Percentiles rank a stretch among this genome's conserved stretches.
These are phyloP conservation scores for Zeugodacus cucurbitae DNA, from an alignment of 1,140 invertebrate genomes.

Conservation along the genomic window DNA sequence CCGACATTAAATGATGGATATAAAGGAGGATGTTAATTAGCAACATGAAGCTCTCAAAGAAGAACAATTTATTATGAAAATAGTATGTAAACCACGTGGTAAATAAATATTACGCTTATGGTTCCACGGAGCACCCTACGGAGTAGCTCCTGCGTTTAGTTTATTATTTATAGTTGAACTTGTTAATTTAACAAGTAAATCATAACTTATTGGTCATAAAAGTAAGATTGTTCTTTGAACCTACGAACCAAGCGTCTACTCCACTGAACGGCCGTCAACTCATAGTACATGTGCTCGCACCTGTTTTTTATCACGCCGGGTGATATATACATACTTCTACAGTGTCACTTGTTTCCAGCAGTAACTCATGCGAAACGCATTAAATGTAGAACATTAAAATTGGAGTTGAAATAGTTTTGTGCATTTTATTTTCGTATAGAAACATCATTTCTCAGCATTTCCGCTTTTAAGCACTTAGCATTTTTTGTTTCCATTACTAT, in stretches of 20 bases:
- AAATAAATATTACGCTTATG: too few relatives aligned
- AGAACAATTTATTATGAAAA: too few relatives aligned
- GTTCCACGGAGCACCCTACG: too few relatives aligned
- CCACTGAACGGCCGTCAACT: constrained; percentile 28
- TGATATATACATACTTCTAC: background rate
- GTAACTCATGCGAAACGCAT: background rate
- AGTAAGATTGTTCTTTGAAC: background rate
- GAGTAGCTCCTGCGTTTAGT: too few relatives aligned
- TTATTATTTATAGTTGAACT: too few relatives aligned
- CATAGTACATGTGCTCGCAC: background rate
- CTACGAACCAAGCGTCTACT: background rate
- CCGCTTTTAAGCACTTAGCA: background rate
- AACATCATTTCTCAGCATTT: background rate
- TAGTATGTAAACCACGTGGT: too few relatives aligned
- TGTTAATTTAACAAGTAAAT: too few relatives aligned
- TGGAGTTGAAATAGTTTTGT: background rate
- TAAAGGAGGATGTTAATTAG: too few relatives aligned
- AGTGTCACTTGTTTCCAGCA: background rate
- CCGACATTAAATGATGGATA: too few relatives aligned
- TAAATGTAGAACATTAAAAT: background rate
- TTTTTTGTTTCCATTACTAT: background rate
- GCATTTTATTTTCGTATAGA: background rate
- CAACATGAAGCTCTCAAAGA: too few relatives aligned
- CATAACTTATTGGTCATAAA: too few relatives aligned
- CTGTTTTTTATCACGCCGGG: background rate